Evolutionary conservation across 1,140 invertebrate species (phyloP).

Genomic region (Drosophila nasuta): DNA sequence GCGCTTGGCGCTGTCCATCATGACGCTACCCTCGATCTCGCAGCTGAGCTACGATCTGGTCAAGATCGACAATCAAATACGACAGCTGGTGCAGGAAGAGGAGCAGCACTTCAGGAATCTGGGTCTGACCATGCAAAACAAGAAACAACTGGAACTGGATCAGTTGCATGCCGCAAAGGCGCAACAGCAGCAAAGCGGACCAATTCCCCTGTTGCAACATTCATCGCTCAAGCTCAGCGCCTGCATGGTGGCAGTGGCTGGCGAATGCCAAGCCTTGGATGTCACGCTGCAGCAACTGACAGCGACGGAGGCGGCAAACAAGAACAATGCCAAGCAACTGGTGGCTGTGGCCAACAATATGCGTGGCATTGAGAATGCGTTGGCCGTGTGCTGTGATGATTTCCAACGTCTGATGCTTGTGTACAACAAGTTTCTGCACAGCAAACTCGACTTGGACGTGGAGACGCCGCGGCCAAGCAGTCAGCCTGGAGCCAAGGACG

Average conservation of each 20-base stretch:
- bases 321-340: conserved; percentile 71
- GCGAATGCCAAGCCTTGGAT: conserved; percentile 78
- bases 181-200: conserved; percentile 64
- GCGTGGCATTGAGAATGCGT: conserved; percentile 75
- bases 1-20: conserved; percentile 75
- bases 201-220: conserved; percentile 75
- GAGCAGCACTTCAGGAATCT: conserved; percentile 80
- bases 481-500: conserved; percentile 14
- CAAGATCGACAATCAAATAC: conserved; percentile 73
- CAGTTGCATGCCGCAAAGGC: conserved; percentile 63
- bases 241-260: conserved; percentile 82
- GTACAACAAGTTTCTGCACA: conserved; percentile 82
- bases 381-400: conserved; percentile 80
- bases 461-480: conserved; percentile 7
- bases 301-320: conserved; percentile 68
- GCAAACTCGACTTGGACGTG: conserved; percentile 60
- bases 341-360: conserved; percentile 79
- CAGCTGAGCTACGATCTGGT: conserved; percentile 67
- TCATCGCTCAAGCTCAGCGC: conserved; percentile 80
- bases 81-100: conserved; percentile 78
- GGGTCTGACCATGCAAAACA: conserved; percentile 69
- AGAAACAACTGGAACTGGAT: conserved; percentile 69
- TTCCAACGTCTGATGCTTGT: conserved; percentile 82
- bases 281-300: conserved; percentile 73
- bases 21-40: conserved; percentile 75